A percentile compares a stretch with the other conserved stretches of the same genome.
phyloP scores from a whole-genome alignment of 35 echinoderm and acorn worm species.

The Anneissia japonica region DNA sequence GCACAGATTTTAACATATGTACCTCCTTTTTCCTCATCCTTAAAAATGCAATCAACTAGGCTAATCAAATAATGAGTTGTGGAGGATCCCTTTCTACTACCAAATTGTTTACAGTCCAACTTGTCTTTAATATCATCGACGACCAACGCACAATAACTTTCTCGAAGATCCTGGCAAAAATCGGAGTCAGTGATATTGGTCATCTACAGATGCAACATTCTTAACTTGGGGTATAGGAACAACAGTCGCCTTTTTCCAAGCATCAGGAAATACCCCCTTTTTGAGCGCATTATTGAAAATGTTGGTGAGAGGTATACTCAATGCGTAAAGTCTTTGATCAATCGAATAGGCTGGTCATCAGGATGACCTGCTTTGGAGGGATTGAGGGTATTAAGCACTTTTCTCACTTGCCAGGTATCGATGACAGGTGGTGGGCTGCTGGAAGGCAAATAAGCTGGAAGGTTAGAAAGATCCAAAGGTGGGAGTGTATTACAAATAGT shows the following conservation, averaged over 20 bases:
- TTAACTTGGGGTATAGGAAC: neutral
- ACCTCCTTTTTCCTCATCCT: constrained; percentile 10
- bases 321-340: neutral
- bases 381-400: neutral
- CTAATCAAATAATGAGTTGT: constrained; percentile 31
- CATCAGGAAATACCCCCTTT: no score
- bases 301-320: neutral
- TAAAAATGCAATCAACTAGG: neutral
- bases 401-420: neutral
- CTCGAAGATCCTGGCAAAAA: constrained; percentile 8
- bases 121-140: constrained; percentile 6
- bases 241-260: no score
- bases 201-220: neutral
- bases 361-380: neutral
- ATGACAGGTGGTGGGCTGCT: neutral
- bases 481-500: neutral
- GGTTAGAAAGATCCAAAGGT: neutral
- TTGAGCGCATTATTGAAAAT: neutral
- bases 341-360: neutral
- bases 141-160: constrained; percentile 1
- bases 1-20: neutral
- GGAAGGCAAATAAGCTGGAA: neutral
- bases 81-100: constrained; percentile 7
- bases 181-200: constrained; percentile 29
- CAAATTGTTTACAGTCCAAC: constrained; percentile 24